Conservation (phyloP, 1,140 invertebrate species). For the Drosophila ohnishii region DNA sequence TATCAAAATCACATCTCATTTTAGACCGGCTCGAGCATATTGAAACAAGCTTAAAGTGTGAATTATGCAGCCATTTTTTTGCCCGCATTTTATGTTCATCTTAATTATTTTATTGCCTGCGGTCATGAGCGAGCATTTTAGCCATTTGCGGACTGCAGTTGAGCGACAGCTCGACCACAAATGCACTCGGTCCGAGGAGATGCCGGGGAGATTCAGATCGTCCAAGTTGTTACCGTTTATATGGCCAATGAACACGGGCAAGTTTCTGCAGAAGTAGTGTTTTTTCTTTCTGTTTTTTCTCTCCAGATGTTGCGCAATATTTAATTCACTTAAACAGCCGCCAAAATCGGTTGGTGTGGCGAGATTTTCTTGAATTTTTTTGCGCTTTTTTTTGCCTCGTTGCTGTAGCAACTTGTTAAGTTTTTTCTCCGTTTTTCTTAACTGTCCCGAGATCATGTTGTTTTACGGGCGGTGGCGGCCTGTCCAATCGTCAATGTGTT, state of each 20-base stretch:
- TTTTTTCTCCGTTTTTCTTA: conserved; percentile 62
- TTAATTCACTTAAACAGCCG: conserved; percentile 79
- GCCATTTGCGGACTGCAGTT: conserved; percentile 75
- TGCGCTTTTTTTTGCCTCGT: conserved; percentile 27
- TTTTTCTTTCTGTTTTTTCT: conserved; percentile 13
- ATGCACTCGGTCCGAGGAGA: conserved; percentile 35
- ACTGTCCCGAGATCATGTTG: conserved; percentile 64
- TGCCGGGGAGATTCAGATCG: conserved; percentile 51
- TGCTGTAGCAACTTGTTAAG: conserved; percentile 67
- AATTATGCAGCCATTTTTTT: conserved; percentile 74
- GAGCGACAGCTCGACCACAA: conserved; percentile 54
- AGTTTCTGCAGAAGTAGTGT: conserved; percentile 51
- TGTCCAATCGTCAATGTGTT: conserved; percentile 73
- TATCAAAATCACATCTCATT: conserved; percentile 37
- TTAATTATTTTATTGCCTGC: conserved; percentile 82
- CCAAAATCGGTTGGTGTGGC: conserved; percentile 72
- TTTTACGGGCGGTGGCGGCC: conserved; percentile 51
- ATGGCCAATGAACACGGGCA: conserved; percentile 75
- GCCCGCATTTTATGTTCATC: conserved; percentile 49
- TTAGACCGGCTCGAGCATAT: conserved; percentile 17
- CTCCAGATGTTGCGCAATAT: conserved; percentile 68
- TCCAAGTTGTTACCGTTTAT: conserved; percentile 76
- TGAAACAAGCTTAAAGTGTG: conserved; percentile 64
- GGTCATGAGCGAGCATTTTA: conserved; percentile 79
- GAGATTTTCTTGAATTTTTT: conserved; percentile 57